A percentile compares a stretch with the other conserved stretches of the same genome.
These are phyloP conservation scores for Petroica traversi DNA, from an alignment of 2,113 vertebrate species.

Conservation along the genomic window DNA sequence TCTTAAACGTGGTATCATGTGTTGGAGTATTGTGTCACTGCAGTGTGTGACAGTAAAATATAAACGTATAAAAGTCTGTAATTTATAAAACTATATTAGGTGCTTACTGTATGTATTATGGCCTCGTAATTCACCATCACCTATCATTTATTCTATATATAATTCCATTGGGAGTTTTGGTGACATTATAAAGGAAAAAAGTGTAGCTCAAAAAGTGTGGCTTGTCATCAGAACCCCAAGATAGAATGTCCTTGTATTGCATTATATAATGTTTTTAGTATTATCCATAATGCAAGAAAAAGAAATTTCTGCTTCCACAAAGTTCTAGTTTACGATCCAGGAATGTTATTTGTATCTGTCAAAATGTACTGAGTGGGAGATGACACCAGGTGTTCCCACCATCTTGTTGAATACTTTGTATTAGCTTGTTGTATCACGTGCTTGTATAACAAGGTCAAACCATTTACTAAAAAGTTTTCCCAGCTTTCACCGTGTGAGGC, in stretches of 20 bases:
- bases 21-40: conserved; percentile 70
- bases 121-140: conserved; percentile 74
- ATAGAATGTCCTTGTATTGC: conserved; percentile 64
- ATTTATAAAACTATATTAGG: conserved; percentile 79
- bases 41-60: conserved; percentile 76
- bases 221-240: conserved; percentile 75
- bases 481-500: neutral
- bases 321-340: conserved; percentile 52
- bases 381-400: neutral
- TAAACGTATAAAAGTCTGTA: conserved; percentile 75
- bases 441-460: conserved; percentile 2
- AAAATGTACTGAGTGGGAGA: neutral
- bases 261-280: conserved; percentile 71
- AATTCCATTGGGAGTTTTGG: conserved; percentile 75
- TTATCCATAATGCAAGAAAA: conserved; percentile 65
- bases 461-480: conserved; percentile 21
- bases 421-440: neutral
- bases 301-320: conserved; percentile 55
- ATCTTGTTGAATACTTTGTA: conserved; percentile 1
- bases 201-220: conserved; percentile 62
- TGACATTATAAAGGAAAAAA: conserved; percentile 81
- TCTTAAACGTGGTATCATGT: conserved; percentile 54
- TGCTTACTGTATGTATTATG: conserved; percentile 78
- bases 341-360: conserved; percentile 23
- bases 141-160: conserved; percentile 79